A percentile compares a stretch with the other conserved stretches of the same genome.
These are phyloP conservation scores for Masticophis lateralis DNA, from an alignment of 2,797 vertebrate genomes.

Conservation along the genomic window DNA sequence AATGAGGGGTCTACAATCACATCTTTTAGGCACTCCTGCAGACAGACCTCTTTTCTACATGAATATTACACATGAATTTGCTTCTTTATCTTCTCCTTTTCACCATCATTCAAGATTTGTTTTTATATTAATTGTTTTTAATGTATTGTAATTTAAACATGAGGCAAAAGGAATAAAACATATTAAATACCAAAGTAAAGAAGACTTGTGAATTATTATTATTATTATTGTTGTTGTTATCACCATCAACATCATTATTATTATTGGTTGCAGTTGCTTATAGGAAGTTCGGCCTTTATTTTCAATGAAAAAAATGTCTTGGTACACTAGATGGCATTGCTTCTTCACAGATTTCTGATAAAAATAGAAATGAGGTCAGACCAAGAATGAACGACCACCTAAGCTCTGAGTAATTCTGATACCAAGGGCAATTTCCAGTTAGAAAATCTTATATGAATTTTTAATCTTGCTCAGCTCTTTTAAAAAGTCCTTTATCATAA, in stretches of 20 bases:
- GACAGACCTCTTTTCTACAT: neutral
- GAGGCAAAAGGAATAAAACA: neutral
- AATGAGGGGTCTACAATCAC: neutral
- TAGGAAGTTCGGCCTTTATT: neutral
- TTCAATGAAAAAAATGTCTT: neutral
- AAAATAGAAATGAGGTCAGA: neutral
- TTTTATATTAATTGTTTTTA: neutral
- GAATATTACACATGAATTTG: neutral
- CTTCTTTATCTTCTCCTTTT: neutral
- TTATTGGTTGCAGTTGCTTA: neutral
- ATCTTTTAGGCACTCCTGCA: neutral
- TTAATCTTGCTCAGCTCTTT: neutral
- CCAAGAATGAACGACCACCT: neutral
- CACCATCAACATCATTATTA: too few species aligned
- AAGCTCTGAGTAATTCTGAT: neutral
- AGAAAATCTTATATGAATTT: neutral
- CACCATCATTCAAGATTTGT: neutral
- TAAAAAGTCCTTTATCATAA: neutral
- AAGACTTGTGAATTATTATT: neutral
- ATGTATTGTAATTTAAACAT: neutral
- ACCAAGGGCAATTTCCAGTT: neutral
- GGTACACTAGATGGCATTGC: slow-evolving; percentile 34
- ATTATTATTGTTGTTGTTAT: too few species aligned
- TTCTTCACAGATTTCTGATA: slow-evolving; percentile 10
- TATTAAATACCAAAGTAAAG: neutral